Evolutionary conservation across 2,888 invertebrate species (phyloP).

Genomic region (Venusia cambrica): DNA sequence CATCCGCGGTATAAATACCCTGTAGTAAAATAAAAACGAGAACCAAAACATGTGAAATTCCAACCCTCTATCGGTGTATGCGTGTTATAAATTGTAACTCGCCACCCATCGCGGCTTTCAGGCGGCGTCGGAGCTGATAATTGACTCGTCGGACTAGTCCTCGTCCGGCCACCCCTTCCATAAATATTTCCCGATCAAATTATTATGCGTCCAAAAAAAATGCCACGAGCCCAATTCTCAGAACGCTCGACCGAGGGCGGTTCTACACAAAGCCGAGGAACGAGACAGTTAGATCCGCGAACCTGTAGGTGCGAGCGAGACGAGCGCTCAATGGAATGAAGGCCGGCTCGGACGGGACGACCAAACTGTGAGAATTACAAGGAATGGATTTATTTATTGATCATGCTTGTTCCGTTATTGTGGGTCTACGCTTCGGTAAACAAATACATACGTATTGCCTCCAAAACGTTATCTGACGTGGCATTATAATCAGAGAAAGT

Average conservation of each 20-base stretch:
- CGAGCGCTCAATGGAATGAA: slow-evolving; percentile 67
- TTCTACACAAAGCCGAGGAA: slow-evolving; percentile 64
- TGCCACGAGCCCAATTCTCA: slow-evolving; percentile 72
- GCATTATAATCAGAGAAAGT: slow-evolving; percentile 43
- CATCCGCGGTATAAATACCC: slow-evolving; percentile 34
- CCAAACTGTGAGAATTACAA: slow-evolving; percentile 73
- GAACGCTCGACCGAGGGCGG: slow-evolving; percentile 70
- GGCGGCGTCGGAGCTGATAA: slow-evolving; percentile 57
- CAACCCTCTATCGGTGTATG: slow-evolving; percentile 53
- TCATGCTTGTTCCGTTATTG: slow-evolving; percentile 71
- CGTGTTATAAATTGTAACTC: slow-evolving; percentile 63
- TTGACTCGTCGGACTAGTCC: slow-evolving; percentile 70
- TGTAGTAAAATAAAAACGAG: slow-evolving; percentile 41
- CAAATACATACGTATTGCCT: slow-evolving; percentile 48
- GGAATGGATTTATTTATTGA: slow-evolving; percentile 78
- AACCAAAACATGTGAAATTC: slow-evolving; percentile 62
- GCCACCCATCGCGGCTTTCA: slow-evolving; percentile 73
- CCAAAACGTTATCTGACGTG: slow-evolving; percentile 33
- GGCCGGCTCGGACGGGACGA: slow-evolving; percentile 56
- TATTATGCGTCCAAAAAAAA: slow-evolving; percentile 77
- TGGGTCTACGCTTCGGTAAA: slow-evolving; percentile 52
- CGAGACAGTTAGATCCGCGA: slow-evolving; percentile 42
- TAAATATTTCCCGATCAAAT: slow-evolving; percentile 81
- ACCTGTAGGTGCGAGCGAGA: slow-evolving; percentile 45
- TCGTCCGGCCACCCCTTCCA: slow-evolving; percentile 75